Evolutionary conservation across 2,888 invertebrate species (phyloP), one percentile per base, ranked within the genome.

Genomic region (Crepidodera aurea): DNA sequence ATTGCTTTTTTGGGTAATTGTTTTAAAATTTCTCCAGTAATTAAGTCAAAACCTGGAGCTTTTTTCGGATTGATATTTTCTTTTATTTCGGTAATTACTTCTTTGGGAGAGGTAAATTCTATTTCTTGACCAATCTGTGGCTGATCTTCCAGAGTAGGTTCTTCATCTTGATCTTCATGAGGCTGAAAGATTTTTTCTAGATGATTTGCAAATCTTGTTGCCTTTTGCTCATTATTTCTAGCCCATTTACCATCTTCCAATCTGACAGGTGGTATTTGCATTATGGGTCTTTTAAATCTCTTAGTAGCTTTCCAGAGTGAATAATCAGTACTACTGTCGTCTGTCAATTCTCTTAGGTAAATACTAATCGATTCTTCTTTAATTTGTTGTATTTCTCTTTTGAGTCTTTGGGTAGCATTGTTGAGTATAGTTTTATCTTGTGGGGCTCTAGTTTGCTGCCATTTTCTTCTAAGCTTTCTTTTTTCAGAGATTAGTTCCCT

Each of bases 301-400:
- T 39, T 51, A 5, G 34, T 58, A 3, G 58, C 58, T 22, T 58
- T 58, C 39, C 58, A 58, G 2, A 51, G 22, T 2, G 50, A 51
- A 15, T 50, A 50, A 1, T 50, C 50, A 19, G 32, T 15, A 12
- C 50, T 50, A 37, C 6, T 18, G n/a, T n/a, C n/a, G n/a, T n/a
- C n/a, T n/a, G n/a, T n/a, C 13, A 15, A 15, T 37, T 37, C 5
- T n/a, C 5, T 12, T 12, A 37, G 7, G 4, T 37, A 37, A 13
- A 13, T 1, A 2, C 7, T 2, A 13, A 37, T 37, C 1, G 1
- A 2, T 4, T 37, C 2, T 3, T 37, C 13, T 12, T 37, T 37
- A 2, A 1, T 2, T 4, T 12, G 1, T 4, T 37, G 5, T 1
- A 37, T 10, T 8, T 3, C 13, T 37, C 7, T 37, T 37, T 37